Evolutionary conservation across 2,113 vertebrate genomes (phyloP).

Genomic region (Hydrochoerus hydrochaeris): DNA sequence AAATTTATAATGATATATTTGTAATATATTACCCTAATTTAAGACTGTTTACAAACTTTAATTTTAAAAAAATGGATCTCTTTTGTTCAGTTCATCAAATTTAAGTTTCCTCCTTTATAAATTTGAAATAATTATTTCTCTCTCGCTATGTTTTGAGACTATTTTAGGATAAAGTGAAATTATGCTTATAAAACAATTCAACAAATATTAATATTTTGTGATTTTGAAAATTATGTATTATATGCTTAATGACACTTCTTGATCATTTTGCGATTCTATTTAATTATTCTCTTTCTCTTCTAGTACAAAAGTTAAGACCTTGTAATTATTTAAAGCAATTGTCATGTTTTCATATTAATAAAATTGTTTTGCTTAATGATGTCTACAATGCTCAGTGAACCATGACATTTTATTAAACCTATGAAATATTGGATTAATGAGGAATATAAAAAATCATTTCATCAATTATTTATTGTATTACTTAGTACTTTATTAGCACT

Average conservation of each 20-base stretch:
- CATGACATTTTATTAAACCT: conserved; percentile 59
- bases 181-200: conserved; percentile 38
- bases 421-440: conserved; percentile 57
- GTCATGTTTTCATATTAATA: conserved; percentile 48
- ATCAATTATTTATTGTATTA: conserved; percentile 54
- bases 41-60: conserved; percentile 16
- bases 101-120: background rate
- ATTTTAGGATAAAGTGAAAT: conserved; percentile 31
- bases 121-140: conserved; percentile 42
- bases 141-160: background rate
- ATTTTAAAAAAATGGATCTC: background rate
- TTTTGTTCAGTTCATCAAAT: background rate
- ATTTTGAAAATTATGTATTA: background rate
- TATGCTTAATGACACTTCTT: conserved; percentile 6
- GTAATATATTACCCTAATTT: background rate
- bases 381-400: conserved; percentile 39
- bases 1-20: background rate
- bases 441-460: conserved; percentile 51
- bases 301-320: conserved; percentile 54
- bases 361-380: conserved; percentile 61
- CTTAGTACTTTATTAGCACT: background rate
- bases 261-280: conserved; percentile 21
- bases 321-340: conserved; percentile 63
- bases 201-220: conserved; percentile 12
- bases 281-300: conserved; percentile 45